Conservation (phyloP, 2,888 invertebrate species). For the Lordiphosa fenestrarum region DNA sequence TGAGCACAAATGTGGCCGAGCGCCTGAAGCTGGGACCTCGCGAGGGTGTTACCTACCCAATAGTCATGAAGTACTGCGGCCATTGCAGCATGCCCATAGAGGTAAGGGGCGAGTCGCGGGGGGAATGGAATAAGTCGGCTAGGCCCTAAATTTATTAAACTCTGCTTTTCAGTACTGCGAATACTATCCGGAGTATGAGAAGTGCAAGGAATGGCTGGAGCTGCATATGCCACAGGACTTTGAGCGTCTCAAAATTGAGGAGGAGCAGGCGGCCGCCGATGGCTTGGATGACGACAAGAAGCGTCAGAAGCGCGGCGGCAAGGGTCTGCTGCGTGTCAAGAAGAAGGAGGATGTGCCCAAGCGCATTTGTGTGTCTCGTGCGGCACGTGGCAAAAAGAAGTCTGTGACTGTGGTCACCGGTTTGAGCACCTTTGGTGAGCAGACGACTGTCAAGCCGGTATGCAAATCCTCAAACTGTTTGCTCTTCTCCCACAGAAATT, state of each 20-base stretch:
- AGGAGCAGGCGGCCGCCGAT: conserved; percentile 84
- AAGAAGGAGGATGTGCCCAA: conserved; percentile 95
- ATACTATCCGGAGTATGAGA: conserved; percentile 98
- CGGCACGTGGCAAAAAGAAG: conserved; percentile 98
- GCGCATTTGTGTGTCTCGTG: conserved; percentile 91
- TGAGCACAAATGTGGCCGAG: conserved; percentile 81
- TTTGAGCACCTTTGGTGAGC: conserved; percentile 93
- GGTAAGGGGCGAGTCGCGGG: conserved; percentile 80
- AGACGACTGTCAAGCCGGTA: too few species aligned
- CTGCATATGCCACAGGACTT: conserved; percentile 96
- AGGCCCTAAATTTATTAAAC: not conserved
- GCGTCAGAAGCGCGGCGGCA: conserved; percentile 97
- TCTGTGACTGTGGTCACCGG: conserved; percentile 98
- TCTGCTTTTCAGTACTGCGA: conserved; percentile 91
- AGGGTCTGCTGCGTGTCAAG: conserved; percentile 96
- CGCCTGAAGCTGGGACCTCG: conserved; percentile 85
- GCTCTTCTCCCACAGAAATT: conserved; percentile 86
- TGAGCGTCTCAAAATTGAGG: conserved; percentile 87
- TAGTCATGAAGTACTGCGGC: conserved; percentile 93
- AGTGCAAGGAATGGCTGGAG: conserved; percentile 98
- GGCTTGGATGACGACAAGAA: conserved; percentile 96
- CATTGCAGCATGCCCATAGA: conserved; percentile 97
- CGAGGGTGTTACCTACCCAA: conserved; percentile 89
- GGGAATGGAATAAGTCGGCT: not conserved
- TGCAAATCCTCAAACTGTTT: not conserved